Evolutionary conservation across 1,140 invertebrate species (phyloP).

Genomic region (Muscidifurax raptorellus): DNA sequence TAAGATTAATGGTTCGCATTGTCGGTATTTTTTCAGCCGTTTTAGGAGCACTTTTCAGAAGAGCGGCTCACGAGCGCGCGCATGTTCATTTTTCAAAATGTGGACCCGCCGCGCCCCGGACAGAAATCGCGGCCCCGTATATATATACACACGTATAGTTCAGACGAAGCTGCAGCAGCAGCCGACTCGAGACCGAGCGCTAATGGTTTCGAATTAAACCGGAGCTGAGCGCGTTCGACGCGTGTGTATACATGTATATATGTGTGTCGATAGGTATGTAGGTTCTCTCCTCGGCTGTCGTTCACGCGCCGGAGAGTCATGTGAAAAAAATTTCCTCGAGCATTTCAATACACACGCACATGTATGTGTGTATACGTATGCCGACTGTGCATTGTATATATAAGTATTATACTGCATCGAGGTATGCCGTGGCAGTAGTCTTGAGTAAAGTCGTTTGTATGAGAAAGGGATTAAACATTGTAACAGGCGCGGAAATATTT

Average conservation of each 20-base stretch:
- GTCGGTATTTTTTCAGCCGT: constrained; percentile 68
- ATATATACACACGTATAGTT: neutral
- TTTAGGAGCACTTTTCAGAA: constrained; percentile 68
- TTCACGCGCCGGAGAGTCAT: neutral
- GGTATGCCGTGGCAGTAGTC: neutral
- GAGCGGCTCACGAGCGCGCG: constrained; percentile 40
- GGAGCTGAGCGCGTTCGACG: constrained; percentile 38
- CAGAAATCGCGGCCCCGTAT: constrained; percentile 58
- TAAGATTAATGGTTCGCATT: constrained; percentile 69
- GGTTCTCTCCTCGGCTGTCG: neutral
- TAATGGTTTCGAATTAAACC: constrained; percentile 67
- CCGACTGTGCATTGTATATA: neutral
- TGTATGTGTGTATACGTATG: neutral
- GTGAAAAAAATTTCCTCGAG: constrained; percentile 30
- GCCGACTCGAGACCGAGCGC: constrained; percentile 34
- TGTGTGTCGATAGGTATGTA: constrained; percentile 4
- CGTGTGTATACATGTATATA: neutral
- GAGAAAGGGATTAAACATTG: neutral
- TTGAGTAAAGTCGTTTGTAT: neutral
- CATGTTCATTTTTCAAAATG: constrained; percentile 67
- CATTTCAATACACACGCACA: neutral
- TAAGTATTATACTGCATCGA: neutral
- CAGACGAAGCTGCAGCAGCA: neutral
- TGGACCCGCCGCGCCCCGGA: constrained; percentile 54
- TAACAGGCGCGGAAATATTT: neutral